Evolutionary conservation across 1,140 invertebrate species (phyloP).

Genomic region (Manduca sexta): DNA sequence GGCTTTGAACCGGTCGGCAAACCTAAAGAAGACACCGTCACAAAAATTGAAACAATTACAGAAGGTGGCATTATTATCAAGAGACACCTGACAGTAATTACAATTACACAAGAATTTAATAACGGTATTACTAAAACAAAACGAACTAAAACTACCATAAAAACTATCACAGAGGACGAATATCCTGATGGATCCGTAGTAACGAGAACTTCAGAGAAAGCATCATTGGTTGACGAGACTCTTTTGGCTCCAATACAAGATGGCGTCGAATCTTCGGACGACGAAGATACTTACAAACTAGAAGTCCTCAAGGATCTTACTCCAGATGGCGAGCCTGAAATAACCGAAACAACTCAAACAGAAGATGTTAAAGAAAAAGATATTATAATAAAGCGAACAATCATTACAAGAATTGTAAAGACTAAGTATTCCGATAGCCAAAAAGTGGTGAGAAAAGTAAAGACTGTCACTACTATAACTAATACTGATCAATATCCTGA

Average conservation of each 20-base stretch:
- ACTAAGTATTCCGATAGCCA: constrained; percentile 28
- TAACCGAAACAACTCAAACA: constrained; percentile 32
- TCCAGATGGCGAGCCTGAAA: constrained; percentile 31
- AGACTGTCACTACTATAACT: constrained; percentile 12
- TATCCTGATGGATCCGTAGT: constrained; percentile 55
- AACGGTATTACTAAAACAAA: constrained; percentile 30
- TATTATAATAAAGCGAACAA: constrained; percentile 40
- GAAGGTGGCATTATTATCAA: constrained; percentile 41
- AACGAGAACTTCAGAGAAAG: constrained; percentile 53
- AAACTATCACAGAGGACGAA: constrained; percentile 54
- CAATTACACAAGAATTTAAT: constrained; percentile 37
- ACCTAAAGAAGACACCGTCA: constrained; percentile 33
- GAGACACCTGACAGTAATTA: constrained; percentile 46
- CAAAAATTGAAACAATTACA: constrained; percentile 34
- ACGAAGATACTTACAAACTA: background rate
- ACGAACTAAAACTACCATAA: constrained; percentile 51
- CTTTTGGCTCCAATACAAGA: constrained; percentile 3
- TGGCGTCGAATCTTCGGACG: background rate
- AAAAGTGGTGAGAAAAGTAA: constrained; percentile 17
- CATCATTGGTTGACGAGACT: constrained; percentile 34
- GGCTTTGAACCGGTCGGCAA: constrained; percentile 38
- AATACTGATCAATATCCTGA: constrained; percentile 28
- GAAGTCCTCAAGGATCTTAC: constrained; percentile 29
- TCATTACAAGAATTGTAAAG: constrained; percentile 16
- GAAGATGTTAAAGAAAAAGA: constrained; percentile 45